Percentiles rank a stretch among this genome's conserved stretches.
Evolutionary conservation across 2,113 vertebrate species (phyloP).

Genomic region (Rhipidura dahli): DNA sequence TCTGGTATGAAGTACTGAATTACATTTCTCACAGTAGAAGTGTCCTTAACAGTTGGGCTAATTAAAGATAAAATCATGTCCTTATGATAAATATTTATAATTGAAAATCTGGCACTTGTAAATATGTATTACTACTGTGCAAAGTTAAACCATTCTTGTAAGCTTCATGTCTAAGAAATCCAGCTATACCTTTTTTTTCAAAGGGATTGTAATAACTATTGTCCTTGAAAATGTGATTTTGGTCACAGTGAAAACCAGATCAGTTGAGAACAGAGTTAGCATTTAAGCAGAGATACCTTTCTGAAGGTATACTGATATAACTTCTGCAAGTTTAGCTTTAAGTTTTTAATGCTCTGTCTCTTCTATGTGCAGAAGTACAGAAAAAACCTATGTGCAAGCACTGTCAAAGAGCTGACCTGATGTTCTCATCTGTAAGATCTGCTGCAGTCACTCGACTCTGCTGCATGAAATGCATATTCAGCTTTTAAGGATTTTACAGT

Average conservation of each 20-base stretch:
- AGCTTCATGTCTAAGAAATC: not conserved
- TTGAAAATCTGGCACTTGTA: conserved; percentile 65
- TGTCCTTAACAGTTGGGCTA: conserved; percentile 78
- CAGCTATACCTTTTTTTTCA: not conserved
- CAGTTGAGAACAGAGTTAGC: not conserved
- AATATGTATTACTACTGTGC: conserved; percentile 31
- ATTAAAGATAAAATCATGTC: conserved; percentile 78
- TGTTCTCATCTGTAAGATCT: not conserved
- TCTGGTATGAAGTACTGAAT: conserved; percentile 67
- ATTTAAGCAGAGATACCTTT: not conserved
- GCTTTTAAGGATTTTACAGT: not conserved
- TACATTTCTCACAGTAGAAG: conserved; percentile 75
- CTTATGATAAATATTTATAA: conserved; percentile 79
- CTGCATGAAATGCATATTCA: not conserved
- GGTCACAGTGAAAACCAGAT: not conserved
- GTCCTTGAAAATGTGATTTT: not conserved
- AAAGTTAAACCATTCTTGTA: conserved; percentile 15
- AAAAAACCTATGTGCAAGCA: not conserved
- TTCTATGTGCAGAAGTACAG: not conserved
- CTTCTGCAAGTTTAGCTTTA: not conserved
- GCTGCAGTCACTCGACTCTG: not conserved
- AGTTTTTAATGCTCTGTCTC: not conserved
- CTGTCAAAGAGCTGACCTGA: not conserved
- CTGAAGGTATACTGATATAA: not conserved
- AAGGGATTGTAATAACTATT: not conserved